phyloP scores from a whole-genome alignment of 2,888 invertebrate species.

The Protophormia terraenovae region DNA sequence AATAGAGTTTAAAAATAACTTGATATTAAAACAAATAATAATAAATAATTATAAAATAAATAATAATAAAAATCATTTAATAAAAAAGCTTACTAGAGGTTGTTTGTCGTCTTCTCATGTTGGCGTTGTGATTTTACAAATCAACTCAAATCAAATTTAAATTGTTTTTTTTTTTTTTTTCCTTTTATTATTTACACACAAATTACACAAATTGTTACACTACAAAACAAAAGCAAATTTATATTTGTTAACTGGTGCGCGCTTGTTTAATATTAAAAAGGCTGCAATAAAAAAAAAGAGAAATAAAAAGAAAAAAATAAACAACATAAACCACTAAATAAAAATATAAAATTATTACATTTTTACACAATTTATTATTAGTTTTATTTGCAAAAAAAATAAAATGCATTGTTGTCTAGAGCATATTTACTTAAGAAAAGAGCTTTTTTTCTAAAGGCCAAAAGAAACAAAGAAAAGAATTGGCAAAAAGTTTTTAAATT shows the following conservation, averaged over 20 bases:
- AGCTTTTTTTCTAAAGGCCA: neutral
- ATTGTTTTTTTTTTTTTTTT: neutral
- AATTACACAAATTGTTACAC: conserved; percentile 34
- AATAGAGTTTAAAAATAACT: neutral
- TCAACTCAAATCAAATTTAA: conserved; percentile 30
- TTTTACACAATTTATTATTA: conserved; percentile 16
- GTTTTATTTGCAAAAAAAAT: neutral
- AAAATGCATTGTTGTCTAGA: neutral
- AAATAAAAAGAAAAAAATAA: conserved; percentile 40
- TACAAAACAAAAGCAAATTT: conserved; percentile 35
- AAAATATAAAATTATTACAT: neutral
- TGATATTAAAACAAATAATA: neutral
- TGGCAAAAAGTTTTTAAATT: neutral
- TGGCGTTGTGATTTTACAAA: conserved; percentile 33
- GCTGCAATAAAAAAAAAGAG: conserved; percentile 63
- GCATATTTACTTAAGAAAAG: neutral
- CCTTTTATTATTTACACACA: neutral
- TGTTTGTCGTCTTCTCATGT: conserved; percentile 63
- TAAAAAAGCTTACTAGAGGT: conserved; percentile 56
- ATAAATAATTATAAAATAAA: conserved; percentile 8
- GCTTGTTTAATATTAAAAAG: conserved; percentile 35
- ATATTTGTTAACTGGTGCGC: conserved; percentile 19
- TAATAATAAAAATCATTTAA: conserved; percentile 15
- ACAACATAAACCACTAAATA: conserved; percentile 38
- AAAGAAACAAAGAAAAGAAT: neutral